These are phyloP conservation scores for Acleris literana DNA, from an alignment of 2,888 invertebrate species.

Conservation along the genomic window DNA sequence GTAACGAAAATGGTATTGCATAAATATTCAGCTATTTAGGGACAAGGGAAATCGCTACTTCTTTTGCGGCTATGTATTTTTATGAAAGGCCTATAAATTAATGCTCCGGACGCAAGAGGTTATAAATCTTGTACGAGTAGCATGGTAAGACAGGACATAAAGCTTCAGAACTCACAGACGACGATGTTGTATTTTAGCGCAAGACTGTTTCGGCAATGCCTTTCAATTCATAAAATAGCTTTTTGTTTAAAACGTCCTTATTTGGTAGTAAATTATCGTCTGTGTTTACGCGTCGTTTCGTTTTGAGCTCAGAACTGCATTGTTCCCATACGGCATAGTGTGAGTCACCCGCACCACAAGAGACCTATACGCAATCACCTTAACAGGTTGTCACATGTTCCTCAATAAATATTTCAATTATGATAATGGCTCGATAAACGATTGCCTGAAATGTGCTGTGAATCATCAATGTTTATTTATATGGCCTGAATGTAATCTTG, in stretches of 20 bases:
- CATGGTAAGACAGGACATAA: slow-evolving; percentile 50
- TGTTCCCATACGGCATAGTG: slow-evolving; percentile 49
- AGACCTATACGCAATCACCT: slow-evolving; percentile 40
- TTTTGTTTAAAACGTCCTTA: slow-evolving; percentile 53
- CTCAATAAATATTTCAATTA: slow-evolving; percentile 58
- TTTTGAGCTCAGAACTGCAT: slow-evolving; percentile 46
- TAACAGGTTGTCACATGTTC: slow-evolving; percentile 44
- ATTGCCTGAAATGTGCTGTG: slow-evolving; percentile 54
- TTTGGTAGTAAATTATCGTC: slow-evolving; percentile 57
- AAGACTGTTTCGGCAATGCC: slow-evolving; percentile 49
- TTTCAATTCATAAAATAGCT: slow-evolving; percentile 55
- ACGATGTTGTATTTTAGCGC: slow-evolving; percentile 8
- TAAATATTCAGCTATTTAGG: background rate
- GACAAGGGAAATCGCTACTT: slow-evolving; percentile 12
- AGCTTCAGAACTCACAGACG: slow-evolving; percentile 38
- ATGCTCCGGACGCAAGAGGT: slow-evolving; percentile 52
- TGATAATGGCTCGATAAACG: slow-evolving; percentile 51
- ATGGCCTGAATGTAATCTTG: slow-evolving; percentile 41
- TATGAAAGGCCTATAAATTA: slow-evolving; percentile 38
- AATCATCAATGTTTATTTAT: slow-evolving; percentile 52
- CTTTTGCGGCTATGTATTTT: slow-evolving; percentile 27
- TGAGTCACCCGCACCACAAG: slow-evolving; percentile 52
- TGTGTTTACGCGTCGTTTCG: slow-evolving; percentile 48
- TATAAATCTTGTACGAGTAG: slow-evolving; percentile 50
- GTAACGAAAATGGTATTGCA: too few species aligned